A percentile compares a stretch with the other conserved stretches of the same genome.
These are phyloP conservation scores for Rhynchotus rufescens DNA, from an alignment of 2,797 vertebrate genomes.

Conservation along the genomic window DNA sequence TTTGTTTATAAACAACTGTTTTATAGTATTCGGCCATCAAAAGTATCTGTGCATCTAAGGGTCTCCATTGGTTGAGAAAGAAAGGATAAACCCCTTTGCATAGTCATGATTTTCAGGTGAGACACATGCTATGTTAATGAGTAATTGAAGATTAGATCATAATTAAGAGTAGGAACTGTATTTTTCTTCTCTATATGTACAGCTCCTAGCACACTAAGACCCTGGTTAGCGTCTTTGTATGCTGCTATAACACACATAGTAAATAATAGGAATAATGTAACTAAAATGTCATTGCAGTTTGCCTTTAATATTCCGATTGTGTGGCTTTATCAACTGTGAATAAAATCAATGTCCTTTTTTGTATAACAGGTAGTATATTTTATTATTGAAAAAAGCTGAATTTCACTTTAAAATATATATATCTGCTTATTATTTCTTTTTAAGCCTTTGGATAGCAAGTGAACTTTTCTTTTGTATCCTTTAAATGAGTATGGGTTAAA, in stretches of 20 bases:
- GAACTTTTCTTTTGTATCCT: slow-evolving; percentile 56
- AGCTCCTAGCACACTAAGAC: background rate
- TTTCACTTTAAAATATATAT: slow-evolving; percentile 5
- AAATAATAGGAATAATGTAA: background rate
- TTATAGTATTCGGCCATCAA: background rate
- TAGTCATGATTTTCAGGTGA: background rate
- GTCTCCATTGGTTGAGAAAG: background rate
- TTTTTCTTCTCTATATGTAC: background rate
- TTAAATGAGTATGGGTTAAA: slow-evolving; percentile 59
- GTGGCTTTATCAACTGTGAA: slow-evolving; percentile 27
- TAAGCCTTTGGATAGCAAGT: slow-evolving; percentile 47
- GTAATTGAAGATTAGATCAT: background rate
- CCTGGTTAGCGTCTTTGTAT: background rate
- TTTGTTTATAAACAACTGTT: background rate
- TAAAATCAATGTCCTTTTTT: slow-evolving; percentile 32
- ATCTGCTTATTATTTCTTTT: slow-evolving; percentile 38
- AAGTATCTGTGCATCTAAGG: background rate
- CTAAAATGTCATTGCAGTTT: slow-evolving; percentile 44
- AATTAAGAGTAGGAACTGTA: background rate
- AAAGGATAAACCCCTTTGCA: background rate
- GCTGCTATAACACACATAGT: background rate
- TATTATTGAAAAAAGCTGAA: slow-evolving; percentile 42
- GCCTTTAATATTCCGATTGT: slow-evolving; percentile 9
- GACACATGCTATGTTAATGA: background rate
- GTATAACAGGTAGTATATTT: slow-evolving; percentile 58